Evolutionary conservation across 2,888 invertebrate species (phyloP), one percentile per base, ranked within the genome.

Genomic region (Ommatoiulus sabulosus): DNA sequence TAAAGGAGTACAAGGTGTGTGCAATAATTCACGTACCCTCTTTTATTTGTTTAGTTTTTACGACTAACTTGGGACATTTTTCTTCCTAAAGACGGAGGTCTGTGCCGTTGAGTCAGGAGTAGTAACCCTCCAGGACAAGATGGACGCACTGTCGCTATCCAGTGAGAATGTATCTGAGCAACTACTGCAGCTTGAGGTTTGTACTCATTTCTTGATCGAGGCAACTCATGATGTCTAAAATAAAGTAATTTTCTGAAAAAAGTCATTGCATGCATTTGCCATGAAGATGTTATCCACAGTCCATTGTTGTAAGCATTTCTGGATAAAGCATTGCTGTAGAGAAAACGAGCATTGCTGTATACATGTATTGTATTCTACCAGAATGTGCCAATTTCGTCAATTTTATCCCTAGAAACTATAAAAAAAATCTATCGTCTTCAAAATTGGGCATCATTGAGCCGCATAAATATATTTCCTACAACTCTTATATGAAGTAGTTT

Each of bases 1-100:
- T 87, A 44, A 44, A 80, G 43, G 44, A 72, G 80, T 72, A 80
- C 72, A 87, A 87, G 80, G 87, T 87, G 43, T n/a, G 87, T 10
- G 35, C 35, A 35, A 35, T 35, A 35, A 35, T 35, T 35, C 35
- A 35, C 35, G 35, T 35, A 2, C 35, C 35, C 35, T 35, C 35
- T 35, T 86, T 24, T 48, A 48, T 12, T 12, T 6, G 48, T 48
- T 48, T 48, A 8, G 8, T 48, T 48, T 4, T 48, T 48, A 35
- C 35, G 4, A 48, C 48, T 48, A 48, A 48, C 12, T 8, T 48
- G 4, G 2, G n/a, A 57, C 20, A 17, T 20, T 24, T 84, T 84
- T 44, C 44, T 5, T 6, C 43, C 10, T 44, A 4, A 48, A 87
- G 87, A 52, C 87, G 43, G 57, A 87, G 87, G 57, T 87, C 17